Base-by-base conservation (phyloP, 1,140 invertebrate species). In the Tetramorium parvispinum region DNA sequence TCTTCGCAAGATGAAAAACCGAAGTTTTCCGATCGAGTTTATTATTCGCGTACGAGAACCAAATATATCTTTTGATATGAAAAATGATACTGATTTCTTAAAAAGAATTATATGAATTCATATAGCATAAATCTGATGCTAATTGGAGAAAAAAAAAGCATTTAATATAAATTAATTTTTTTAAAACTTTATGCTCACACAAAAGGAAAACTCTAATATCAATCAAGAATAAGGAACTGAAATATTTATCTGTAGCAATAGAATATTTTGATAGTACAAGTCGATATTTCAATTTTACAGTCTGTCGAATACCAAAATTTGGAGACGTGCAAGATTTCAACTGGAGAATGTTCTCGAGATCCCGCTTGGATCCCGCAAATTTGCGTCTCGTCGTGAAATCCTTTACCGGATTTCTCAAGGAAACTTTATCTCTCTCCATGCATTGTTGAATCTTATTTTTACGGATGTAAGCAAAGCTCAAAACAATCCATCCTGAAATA, bases 211-310 rank as follows among this genome's bases (percentile, higher is more conserved):
- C n/a, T 59, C 27, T n/a, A 37, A 32, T 37, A 61, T 3, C 10
- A 5, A 59, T 3, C 10, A 5, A 59, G 18, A 46, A 49, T 7
- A 43, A 49, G 11, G 27, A 82, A 10, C 65, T 46, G n/a, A 21
- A 75, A 59, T n/a, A 81, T 81, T 55, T 81, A 46, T n/a, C 49
- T 57, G 16, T 10, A 13, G 11, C 37, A 43, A 32, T 32, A 13
- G n/a, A n/a, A n/a, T 83, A 75, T 75, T 83, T 83, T 75, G 68
- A 75, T 83, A 83, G 68, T 18, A 13, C 27, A 21, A 40, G 13
- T 43, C 24, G 79, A 82, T 83, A 83, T 83, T 83, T 83, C 68
- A 83, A 75, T 83, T 73, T 83, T 75, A 73, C 79, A 83, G 79
- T 83, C 53, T 61, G 68, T 24, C 79, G 68, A 83, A 55, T 70